Base-by-base conservation (phyloP, 2,888 invertebrate species). In the Euspilapteryx auroguttella region DNA sequence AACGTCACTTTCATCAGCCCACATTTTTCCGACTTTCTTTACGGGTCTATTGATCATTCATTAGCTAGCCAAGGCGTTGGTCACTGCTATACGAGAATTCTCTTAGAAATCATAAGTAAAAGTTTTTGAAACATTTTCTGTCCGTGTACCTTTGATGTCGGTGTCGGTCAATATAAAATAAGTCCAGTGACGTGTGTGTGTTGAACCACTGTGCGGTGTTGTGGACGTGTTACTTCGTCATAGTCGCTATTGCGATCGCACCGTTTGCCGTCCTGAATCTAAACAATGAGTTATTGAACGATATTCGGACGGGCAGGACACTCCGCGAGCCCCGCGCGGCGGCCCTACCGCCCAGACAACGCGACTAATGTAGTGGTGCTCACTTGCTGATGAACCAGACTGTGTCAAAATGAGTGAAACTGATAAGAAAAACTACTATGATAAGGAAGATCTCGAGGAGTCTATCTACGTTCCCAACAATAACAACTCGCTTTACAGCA, bases 401-500 rank as follows among this genome's bases (percentile, higher is more conserved):
- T 15, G 28, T 10, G 14, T 6, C 17, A 62, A 50, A 40, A 75
- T 75, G 75, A 68, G 65, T 63, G 73, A 65, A 22, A 49, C 55
- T 39, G 66, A 59, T 27, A 52, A 59, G 21, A 68, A 52, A 42
- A 58, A 42, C 35, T 49, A 55, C 39, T 58, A 59, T 30, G 68
- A 64, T 20, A 56, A 48, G 36, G 63, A 68, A 23, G 62, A 63
- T 17, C 38, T 42, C 14, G 59, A 64, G 33, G 69, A 66, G 32
- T 49, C 53, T 7, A 42, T 65, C 25, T 73, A 75, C 37, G 53
- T 52, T 5, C 55, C 63, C 9, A 63, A 66, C 37, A 73, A 73
- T 35, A 68, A 75, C 38, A 68, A 69, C 39, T 76, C 76, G 10
- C 53, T 76, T 35, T 77, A 76, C 46, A 80, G 78, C 55, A 79